These are phyloP conservation scores for Odontophorus gujanensis DNA, from an alignment of 2,113 vertebrate species.

Conservation along the genomic window DNA sequence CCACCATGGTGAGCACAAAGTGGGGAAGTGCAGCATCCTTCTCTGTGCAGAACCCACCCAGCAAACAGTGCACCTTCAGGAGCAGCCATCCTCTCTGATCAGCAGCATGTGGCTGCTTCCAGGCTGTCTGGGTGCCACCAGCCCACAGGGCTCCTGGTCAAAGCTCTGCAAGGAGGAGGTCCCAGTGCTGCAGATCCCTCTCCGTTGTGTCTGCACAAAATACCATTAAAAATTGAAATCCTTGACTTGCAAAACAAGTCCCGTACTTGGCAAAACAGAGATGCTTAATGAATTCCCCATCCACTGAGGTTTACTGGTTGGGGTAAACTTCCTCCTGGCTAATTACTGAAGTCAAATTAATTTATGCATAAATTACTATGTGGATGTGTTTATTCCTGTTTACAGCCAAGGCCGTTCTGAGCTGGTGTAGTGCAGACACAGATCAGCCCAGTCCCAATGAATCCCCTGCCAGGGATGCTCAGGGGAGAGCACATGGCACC, in stretches of 20 bases:
- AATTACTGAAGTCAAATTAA: neutral
- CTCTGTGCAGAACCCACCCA: no score
- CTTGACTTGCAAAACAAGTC: slow-evolving; percentile 32
- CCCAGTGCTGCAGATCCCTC: neutral
- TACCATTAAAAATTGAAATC: neutral
- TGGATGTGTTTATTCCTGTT: neutral
- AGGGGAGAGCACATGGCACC: no score
- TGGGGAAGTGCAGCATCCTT: neutral
- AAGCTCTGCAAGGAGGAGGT: neutral
- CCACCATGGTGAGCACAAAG: neutral
- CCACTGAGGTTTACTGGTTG: neutral
- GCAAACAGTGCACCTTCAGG: fast-evolving
- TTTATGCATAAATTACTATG: neutral
- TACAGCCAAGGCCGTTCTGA: neutral
- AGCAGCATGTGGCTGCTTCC: fast-evolving
- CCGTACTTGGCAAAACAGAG: slow-evolving; percentile 23
- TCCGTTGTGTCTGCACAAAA: slow-evolving; percentile 21
- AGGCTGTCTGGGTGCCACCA: neutral
- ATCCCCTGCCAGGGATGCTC: neutral
- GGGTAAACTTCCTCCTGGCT: neutral
- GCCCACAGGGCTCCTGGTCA: neutral
- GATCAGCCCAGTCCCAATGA: neutral
- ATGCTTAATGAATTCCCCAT: slow-evolving; percentile 47
- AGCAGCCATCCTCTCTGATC: neutral
- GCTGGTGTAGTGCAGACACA: neutral